Evolutionary conservation across 2,113 vertebrate species (phyloP).

Genomic region (Epinephelus lanceolatus): DNA sequence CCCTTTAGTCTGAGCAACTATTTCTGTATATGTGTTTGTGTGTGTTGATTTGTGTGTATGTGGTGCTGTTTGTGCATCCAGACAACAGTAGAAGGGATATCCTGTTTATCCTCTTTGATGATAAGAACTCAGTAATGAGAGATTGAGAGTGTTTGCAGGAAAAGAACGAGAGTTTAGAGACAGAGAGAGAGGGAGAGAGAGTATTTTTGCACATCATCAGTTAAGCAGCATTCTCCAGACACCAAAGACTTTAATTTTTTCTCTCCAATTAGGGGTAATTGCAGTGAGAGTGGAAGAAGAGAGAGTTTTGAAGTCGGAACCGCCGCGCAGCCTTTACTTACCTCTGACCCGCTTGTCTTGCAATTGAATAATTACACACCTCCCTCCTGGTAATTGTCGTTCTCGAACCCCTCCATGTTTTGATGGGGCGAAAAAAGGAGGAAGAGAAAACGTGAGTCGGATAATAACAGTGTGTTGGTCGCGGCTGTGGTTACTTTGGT

Average conservation of each 20-base stretch:
- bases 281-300: conserved; percentile 79
- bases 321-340: conserved; percentile 76
- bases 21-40: not conserved
- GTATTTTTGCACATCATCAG: conserved; percentile 76
- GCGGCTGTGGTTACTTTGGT: conserved; percentile 80
- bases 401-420: conserved; percentile 73
- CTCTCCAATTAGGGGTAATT: conserved; percentile 82
- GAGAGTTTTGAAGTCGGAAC: conserved; percentile 73
- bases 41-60: conserved; percentile 15
- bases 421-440: conserved; percentile 66
- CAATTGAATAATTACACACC: conserved; percentile 84
- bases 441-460: conserved; percentile 70
- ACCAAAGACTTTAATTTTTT: conserved; percentile 75
- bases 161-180: conserved; percentile 53
- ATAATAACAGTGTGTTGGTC: conserved; percentile 80
- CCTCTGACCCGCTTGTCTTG: conserved; percentile 77
- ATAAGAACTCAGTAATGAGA: conserved; percentile 72
- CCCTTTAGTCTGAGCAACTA: not conserved
- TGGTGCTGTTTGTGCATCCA: conserved; percentile 43
- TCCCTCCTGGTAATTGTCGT: conserved; percentile 82
- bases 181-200: conserved; percentile 9
- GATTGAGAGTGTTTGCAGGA: conserved; percentile 53
- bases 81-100: conserved; percentile 71
- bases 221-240: conserved; percentile 73
- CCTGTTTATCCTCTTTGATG: conserved; percentile 80